A percentile compares a stretch with the other conserved stretches of the same genome.
phyloP scores from a whole-genome alignment of 2,888 invertebrate genomes.

The Psococerastis gibbosa region DNA sequence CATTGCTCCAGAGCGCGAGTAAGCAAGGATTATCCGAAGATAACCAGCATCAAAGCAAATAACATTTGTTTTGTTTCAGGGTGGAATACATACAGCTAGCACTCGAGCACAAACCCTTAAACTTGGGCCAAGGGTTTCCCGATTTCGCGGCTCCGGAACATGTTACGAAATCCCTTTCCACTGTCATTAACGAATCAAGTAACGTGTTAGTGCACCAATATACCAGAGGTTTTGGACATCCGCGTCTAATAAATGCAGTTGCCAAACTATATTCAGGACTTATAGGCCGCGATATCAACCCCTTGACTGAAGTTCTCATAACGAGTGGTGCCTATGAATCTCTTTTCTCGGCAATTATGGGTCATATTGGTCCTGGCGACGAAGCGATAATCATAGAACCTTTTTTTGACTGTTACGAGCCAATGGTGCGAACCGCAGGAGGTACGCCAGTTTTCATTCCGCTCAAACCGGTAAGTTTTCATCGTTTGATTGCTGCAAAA shows the following conservation, averaged over 20 bases:
- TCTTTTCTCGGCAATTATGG: constrained; percentile 66
- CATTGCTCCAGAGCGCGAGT: too few relatives aligned
- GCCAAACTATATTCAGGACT: constrained; percentile 69
- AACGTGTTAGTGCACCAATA: constrained; percentile 78
- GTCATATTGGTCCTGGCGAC: constrained; percentile 69
- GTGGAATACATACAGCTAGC: constrained; percentile 78
- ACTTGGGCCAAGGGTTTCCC: constrained; percentile 91
- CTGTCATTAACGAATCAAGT: constrained; percentile 34
- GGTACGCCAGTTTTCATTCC: constrained; percentile 77
- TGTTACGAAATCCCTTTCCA: constrained; percentile 55
- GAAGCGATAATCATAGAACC: constrained; percentile 97
- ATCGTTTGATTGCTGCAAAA: constrained; percentile 20
- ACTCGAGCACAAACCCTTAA: constrained; percentile 66
- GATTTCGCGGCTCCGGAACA: constrained; percentile 74
- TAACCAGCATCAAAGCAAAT: too few relatives aligned
- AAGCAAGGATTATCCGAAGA: too few relatives aligned
- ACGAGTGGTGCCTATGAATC: constrained; percentile 92
- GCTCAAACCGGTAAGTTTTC: constrained; percentile 48
- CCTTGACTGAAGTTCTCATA: constrained; percentile 69
- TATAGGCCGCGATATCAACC: constrained; percentile 55
- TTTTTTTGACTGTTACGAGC: constrained; percentile 94
- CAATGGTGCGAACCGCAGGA: constrained; percentile 77
- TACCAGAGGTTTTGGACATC: constrained; percentile 86
- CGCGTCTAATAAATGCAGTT: constrained; percentile 66
- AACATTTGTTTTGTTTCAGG: constrained; percentile 45